Evolutionary conservation across 2,797 vertebrate genomes (phyloP).

Genomic region (Galago senegalensis): DNA sequence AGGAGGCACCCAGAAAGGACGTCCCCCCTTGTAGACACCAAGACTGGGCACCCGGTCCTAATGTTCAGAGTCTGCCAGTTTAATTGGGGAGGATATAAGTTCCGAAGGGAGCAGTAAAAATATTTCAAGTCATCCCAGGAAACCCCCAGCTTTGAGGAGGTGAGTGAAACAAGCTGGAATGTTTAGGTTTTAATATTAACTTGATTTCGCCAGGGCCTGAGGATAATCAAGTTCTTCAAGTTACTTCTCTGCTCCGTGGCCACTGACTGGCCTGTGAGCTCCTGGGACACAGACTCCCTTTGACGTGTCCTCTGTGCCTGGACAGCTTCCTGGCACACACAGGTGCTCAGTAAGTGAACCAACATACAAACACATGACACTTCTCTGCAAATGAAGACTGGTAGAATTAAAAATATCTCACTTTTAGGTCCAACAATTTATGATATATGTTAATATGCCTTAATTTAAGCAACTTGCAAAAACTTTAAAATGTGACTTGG

Average conservation of each 20-base stretch:
- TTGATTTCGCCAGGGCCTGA: neutral
- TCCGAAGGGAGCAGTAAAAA: neutral
- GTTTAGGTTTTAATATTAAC: neutral
- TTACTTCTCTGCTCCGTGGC: neutral
- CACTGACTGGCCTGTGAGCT: neutral
- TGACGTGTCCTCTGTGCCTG: neutral
- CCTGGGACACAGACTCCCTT: neutral
- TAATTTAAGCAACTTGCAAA: conserved; percentile 28
- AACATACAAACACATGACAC: neutral
- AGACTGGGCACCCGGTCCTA: neutral
- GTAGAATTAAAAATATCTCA: conserved; percentile 5
- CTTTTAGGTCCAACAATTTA: neutral
- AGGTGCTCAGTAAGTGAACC: neutral
- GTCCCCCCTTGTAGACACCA: neutral
- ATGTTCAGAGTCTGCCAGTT: neutral
- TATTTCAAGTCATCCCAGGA: neutral
- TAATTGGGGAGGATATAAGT: neutral
- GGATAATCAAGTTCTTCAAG: neutral
- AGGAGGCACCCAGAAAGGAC: neutral
- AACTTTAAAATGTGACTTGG: neutral
- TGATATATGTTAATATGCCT: neutral
- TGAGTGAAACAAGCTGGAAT: neutral
- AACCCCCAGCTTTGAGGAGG: neutral
- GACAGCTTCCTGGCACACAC: neutral
- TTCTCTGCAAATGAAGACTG: neutral